Conservation (phyloP, 2,888 invertebrate species). For the Choreutis nemorana region DNA sequence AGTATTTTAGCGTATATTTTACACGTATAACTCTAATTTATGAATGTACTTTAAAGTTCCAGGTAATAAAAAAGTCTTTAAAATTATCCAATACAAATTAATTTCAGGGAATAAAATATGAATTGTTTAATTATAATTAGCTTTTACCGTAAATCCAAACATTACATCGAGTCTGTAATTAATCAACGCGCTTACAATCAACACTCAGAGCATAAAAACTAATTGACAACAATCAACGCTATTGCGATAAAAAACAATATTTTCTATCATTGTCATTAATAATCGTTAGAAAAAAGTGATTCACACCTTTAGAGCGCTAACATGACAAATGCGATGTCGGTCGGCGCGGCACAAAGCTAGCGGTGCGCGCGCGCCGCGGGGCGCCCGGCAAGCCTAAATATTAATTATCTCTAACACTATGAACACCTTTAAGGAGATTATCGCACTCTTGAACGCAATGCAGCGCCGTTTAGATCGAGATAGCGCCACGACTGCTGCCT, state of each 20-base stretch:
- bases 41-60: too few species aligned
- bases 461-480: conserved; percentile 46
- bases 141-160: conserved; percentile 61
- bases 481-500: conserved; percentile 18
- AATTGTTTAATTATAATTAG: too few species aligned
- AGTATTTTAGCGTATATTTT: too few species aligned
- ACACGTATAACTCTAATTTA: too few species aligned
- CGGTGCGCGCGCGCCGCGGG: conserved; percentile 50
- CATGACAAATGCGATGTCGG: conserved; percentile 59
- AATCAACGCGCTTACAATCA: conserved; percentile 51
- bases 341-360: conserved; percentile 35
- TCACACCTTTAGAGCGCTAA: conserved; percentile 64
- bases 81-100: too few species aligned
- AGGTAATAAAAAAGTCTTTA: too few species aligned
- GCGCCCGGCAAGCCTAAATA: conserved; percentile 50
- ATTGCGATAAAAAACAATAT: conserved; percentile 58
- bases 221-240: conserved; percentile 63
- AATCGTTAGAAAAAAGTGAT: conserved; percentile 60
- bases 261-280: conserved; percentile 64
- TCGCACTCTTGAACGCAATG: conserved; percentile 46
- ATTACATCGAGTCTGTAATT: conserved; percentile 51
- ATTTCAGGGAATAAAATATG: too few species aligned
- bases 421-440: conserved; percentile 62
- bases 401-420: conserved; percentile 61
- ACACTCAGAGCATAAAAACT: conserved; percentile 52